phyloP scores from a whole-genome alignment of 2,888 invertebrate genomes.

The Leucozona laternaria region DNA sequence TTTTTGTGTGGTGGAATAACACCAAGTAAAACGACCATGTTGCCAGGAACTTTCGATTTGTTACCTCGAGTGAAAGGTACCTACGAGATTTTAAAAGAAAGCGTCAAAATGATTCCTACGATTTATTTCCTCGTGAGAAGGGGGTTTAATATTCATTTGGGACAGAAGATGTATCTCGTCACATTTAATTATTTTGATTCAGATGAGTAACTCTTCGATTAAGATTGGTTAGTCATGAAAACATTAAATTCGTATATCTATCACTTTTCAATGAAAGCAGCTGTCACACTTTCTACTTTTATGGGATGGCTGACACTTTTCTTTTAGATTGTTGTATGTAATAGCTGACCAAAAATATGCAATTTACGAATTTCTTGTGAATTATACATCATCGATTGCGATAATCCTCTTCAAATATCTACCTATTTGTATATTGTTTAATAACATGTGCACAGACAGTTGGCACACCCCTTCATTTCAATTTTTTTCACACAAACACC shows the following conservation, averaged over 20 bases:
- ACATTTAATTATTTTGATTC: constrained; percentile 4
- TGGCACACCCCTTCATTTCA: constrained; percentile 22
- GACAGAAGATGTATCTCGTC: not conserved
- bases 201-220: constrained; percentile 5
- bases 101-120: no score
- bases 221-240: constrained; percentile 2
- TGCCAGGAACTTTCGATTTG: no score
- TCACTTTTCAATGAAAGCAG: constrained; percentile 30
- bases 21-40: no score
- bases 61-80: no score
- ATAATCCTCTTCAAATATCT: constrained; percentile 33
- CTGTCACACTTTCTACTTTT: constrained; percentile 58
- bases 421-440: not conserved
- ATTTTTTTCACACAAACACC: constrained; percentile 32
- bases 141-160: not conserved
- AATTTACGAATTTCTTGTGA: not conserved
- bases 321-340: not conserved
- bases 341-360: constrained; percentile 15
- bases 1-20: no score
- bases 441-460: constrained; percentile 19
- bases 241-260: constrained; percentile 7
- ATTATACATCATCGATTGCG: constrained; percentile 34
- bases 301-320: not conserved
- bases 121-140: no score
- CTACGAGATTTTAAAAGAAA: no score